Conservation (phyloP, 1,140 invertebrate species). For the Plectus sambesii region DNA sequence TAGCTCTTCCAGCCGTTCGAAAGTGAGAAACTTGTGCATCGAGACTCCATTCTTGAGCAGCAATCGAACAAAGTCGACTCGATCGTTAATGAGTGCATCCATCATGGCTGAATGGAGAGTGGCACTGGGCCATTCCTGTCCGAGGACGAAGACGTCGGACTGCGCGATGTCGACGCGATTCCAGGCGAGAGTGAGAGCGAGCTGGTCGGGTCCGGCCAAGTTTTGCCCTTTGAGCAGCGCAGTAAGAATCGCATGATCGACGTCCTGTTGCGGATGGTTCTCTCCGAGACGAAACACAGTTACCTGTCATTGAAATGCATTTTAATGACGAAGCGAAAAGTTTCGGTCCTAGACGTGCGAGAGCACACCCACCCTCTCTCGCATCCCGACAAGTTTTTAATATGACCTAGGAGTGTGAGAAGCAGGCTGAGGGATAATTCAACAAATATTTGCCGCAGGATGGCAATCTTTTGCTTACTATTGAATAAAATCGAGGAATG, state of each 20-base stretch:
- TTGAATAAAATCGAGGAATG: too few relatives aligned
- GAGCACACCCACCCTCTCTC: too few relatives aligned
- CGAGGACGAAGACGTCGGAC: constrained; percentile 85
- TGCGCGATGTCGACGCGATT: constrained; percentile 87
- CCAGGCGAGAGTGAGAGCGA: constrained; percentile 84
- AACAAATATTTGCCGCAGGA: too few relatives aligned
- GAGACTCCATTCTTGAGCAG: constrained; percentile 91
- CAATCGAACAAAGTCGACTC: constrained; percentile 89
- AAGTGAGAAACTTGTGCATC: constrained; percentile 88
- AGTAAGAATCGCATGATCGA: constrained; percentile 27
- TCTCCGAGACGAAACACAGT: constrained; percentile 53
- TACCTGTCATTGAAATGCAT: constrained; percentile 49
- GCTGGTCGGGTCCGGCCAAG: constrained; percentile 28
- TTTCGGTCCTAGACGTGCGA: too few relatives aligned
- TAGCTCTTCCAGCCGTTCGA: constrained; percentile 77
- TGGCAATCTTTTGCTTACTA: too few relatives aligned
- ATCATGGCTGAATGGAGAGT: constrained; percentile 91
- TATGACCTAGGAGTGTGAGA: too few relatives aligned
- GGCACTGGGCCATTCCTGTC: constrained; percentile 80
- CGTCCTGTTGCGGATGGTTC: constrained; percentile 32
- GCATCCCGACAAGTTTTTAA: too few relatives aligned
- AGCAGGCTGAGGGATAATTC: too few relatives aligned
- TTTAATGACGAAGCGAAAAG: too few relatives aligned
- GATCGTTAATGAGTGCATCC: constrained; percentile 84
- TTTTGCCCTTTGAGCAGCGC: constrained; percentile 23